Conservation (phyloP, 2,113 vertebrate species). For the Anhinga rufa region DNA sequence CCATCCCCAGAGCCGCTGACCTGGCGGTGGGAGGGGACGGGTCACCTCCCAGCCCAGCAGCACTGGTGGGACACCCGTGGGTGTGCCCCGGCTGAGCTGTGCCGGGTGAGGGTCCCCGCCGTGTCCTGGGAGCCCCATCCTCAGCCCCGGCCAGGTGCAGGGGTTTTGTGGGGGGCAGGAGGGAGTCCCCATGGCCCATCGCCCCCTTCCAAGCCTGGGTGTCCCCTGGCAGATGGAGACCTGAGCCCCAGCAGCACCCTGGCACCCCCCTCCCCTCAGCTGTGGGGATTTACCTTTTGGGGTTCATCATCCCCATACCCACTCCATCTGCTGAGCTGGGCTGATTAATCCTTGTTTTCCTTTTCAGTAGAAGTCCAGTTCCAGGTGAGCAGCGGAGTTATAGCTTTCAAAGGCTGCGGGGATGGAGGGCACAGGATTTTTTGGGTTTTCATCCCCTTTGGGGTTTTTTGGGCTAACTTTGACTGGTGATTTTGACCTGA, state of each 20-base stretch:
- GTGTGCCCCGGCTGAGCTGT: not conserved
- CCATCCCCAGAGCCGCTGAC: not conserved
- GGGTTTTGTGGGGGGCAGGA: not conserved
- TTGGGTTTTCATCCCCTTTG: not conserved
- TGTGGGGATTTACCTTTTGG: not conserved
- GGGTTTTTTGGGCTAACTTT: not conserved
- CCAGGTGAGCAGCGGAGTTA: rapidly evolving
- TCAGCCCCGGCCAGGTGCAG: not conserved
- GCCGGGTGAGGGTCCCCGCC: not conserved
- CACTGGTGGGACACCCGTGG: not conserved
- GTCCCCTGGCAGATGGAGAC: too few relatives aligned
- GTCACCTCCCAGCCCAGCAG: not conserved
- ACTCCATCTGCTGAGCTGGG: rapidly evolving
- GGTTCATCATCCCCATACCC: not conserved
- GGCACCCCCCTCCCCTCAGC: not conserved
- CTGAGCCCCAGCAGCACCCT: not conserved
- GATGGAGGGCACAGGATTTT: rapidly evolving
- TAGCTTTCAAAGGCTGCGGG: too few relatives aligned
- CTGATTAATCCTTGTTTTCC: not conserved
- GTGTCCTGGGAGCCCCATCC: not conserved
- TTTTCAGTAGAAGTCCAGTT: not conserved
- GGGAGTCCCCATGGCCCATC: rapidly evolving
- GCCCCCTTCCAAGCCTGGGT: not conserved
- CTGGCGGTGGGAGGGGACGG: rapidly evolving
- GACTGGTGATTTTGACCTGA: rapidly evolving